These are phyloP conservation scores for Sorex araneus DNA, from an alignment of 2,113 vertebrate genomes.

Conservation along the genomic window DNA sequence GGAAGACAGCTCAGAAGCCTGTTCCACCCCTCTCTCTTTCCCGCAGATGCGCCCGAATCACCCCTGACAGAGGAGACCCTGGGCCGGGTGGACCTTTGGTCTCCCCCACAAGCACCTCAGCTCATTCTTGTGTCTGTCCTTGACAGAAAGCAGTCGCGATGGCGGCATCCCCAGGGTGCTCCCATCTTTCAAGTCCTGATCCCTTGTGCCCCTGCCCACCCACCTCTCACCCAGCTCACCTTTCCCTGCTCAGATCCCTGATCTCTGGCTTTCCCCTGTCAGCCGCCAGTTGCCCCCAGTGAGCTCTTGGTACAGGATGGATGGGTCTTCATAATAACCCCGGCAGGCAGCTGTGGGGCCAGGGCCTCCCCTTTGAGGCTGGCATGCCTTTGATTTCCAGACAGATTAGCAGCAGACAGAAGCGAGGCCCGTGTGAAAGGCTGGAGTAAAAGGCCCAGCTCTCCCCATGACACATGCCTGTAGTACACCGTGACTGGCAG, in stretches of 20 bases:
- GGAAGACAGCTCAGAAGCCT: constrained; percentile 20
- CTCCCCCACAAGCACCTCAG: constrained; percentile 39
- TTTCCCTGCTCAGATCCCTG: constrained; percentile 76
- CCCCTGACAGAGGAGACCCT: constrained; percentile 64
- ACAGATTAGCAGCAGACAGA: constrained; percentile 79
- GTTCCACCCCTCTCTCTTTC: constrained; percentile 50
- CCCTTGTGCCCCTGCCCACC: constrained; percentile 75
- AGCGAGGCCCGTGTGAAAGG: constrained; percentile 59
- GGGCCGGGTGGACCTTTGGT: constrained; percentile 69
- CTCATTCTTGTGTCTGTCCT: constrained; percentile 63
- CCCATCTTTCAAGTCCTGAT: constrained; percentile 76
- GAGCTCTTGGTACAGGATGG: constrained; percentile 63
- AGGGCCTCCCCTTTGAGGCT: constrained; percentile 78
- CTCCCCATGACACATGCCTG: constrained; percentile 77
- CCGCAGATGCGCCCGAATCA: constrained; percentile 57
- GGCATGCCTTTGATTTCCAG: constrained; percentile 80
- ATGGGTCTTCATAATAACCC: constrained; percentile 76
- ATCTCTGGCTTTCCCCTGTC: constrained; percentile 77
- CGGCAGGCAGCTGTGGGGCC: constrained; percentile 66
- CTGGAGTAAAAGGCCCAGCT: constrained; percentile 73
- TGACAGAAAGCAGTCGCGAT: constrained; percentile 44
- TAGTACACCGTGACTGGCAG: constrained; percentile 79
- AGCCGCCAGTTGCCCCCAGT: constrained; percentile 69
- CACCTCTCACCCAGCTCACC: constrained; percentile 70
- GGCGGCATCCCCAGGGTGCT: constrained; percentile 68